Percentiles rank a stretch among this genome's conserved stretches.
Conservation (phyloP, 2,113 vertebrate species). For the Salvator merianae region DNA sequence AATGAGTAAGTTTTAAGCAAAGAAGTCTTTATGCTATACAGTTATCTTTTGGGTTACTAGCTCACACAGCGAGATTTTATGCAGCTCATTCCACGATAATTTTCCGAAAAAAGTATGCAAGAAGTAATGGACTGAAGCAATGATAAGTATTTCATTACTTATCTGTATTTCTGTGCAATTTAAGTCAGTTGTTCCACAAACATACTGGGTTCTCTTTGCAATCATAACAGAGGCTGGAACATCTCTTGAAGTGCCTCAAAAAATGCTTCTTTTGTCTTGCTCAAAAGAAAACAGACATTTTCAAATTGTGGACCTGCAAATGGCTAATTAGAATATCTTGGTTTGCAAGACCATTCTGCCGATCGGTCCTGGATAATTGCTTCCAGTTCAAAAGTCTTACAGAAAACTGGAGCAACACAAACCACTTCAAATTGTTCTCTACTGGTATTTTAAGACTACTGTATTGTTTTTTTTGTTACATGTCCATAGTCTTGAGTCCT, state of each 20-base stretch:
- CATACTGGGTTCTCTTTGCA: no score
- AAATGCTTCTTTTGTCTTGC: no score
- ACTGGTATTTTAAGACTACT: background rate
- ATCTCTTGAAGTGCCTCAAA: no score
- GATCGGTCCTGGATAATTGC: no score
- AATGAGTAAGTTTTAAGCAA: background rate
- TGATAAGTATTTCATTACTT: no score
- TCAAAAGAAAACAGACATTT: no score
- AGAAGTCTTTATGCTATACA: background rate
- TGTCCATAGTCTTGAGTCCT: background rate
- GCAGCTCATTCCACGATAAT: background rate
- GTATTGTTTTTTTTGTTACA: background rate
- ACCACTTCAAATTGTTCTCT: background rate
- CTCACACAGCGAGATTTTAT: background rate
- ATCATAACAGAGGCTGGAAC: no score
- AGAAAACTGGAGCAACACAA: background rate
- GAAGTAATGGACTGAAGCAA: background rate
- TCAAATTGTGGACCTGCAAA: no score
- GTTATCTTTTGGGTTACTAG: background rate
- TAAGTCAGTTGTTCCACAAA: no score
- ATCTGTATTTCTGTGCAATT: no score
- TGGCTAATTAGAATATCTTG: no score
- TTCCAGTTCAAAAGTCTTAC: background rate
- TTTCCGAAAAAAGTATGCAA: background rate
- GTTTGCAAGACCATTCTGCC: no score